Base-by-base conservation (phyloP, 92 coral and sea anemone genomes). In the Palythoa grandiflora region DNA sequence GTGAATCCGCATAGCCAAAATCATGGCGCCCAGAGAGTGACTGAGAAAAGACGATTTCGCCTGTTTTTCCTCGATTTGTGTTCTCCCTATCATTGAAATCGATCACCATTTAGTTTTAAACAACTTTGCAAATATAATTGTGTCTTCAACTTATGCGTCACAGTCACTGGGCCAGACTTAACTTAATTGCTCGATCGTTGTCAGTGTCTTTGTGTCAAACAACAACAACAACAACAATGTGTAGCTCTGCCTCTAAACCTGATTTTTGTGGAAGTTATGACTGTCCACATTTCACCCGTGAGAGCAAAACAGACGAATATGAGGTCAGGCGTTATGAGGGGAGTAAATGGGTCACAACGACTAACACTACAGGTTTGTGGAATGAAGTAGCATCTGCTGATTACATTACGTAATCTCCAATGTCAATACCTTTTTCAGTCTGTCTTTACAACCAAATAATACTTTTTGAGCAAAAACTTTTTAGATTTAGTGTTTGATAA, bases 251-350 rank as follows among this genome's bases (percentile, higher is more conserved):
- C 38, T 70, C 75, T 35, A 70, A 70, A 36, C 75, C 75, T 47
- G 75, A 70, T 11, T 70, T 70, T 36, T 83, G 87, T 61, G 76
- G 75, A 12, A 75, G 16, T 17, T 54, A 39, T 61, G 87, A 83
- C 50, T 63, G 87, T 14, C 87, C 87, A 35, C 38, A 83, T 36
- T 83, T 68, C 14, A 39, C 65, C 76, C 9, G 39, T 14, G 70
- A 39, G 9, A 83, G 75, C 76, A 60, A 47, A 39, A 83, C 87
- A 20, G 78, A 68, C 61, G 77, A 83, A 44, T 83, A 83, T 38
- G 87, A 83, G 16, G 55, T 83, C 9, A 61, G 87, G 40, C 75
- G 87, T 38, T 83, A 83, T 37, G 59, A 72, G 7, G 55, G 70
- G 17, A 47, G 44, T 15, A 68, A 61, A 20, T 17, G 76, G 52